phyloP scores from a whole-genome alignment of 1,140 invertebrate species.

The Brachionus angularis region DNA sequence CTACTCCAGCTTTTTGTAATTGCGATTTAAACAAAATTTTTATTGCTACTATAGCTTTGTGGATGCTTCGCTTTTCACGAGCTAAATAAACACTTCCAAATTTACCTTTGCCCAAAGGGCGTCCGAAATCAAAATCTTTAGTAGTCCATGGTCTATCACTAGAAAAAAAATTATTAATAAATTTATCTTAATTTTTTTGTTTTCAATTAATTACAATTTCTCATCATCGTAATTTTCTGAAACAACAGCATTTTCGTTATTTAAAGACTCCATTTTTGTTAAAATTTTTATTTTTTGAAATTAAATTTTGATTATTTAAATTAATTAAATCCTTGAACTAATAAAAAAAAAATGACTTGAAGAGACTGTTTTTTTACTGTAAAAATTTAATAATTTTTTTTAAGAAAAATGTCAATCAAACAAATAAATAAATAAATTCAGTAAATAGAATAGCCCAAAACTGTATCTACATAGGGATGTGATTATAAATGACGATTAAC shows the following conservation, averaged over 20 bases:
- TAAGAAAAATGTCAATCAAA: too few relatives aligned
- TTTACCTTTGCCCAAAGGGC: slow-evolving; percentile 89
- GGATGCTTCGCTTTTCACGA: slow-evolving; percentile 70
- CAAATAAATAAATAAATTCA: too few relatives aligned
- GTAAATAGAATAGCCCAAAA: too few relatives aligned
- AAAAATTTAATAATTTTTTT: too few relatives aligned
- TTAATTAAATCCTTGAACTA: too few relatives aligned
- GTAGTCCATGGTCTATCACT: slow-evolving; percentile 53
- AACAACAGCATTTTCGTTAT: neutral
- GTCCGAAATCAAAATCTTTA: slow-evolving; percentile 90
- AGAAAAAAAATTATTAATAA: neutral
- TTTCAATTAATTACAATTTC: slow-evolving; percentile 38
- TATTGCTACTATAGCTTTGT: slow-evolving; percentile 35
- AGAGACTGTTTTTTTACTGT: too few relatives aligned
- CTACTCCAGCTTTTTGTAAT: slow-evolving; percentile 76
- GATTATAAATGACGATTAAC: too few relatives aligned
- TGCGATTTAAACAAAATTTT: slow-evolving; percentile 73
- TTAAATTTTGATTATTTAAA: too few relatives aligned
- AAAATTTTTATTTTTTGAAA: neutral
- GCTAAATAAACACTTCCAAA: slow-evolving; percentile 97
- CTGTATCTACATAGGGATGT: too few relatives aligned
- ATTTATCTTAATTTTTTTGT: neutral
- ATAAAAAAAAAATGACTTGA: too few relatives aligned
- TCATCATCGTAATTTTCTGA: slow-evolving; percentile 17
- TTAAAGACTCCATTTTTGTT: neutral